Conservation (phyloP, 2,113 vertebrate genomes). For the Myotis lucifugus region DNA sequence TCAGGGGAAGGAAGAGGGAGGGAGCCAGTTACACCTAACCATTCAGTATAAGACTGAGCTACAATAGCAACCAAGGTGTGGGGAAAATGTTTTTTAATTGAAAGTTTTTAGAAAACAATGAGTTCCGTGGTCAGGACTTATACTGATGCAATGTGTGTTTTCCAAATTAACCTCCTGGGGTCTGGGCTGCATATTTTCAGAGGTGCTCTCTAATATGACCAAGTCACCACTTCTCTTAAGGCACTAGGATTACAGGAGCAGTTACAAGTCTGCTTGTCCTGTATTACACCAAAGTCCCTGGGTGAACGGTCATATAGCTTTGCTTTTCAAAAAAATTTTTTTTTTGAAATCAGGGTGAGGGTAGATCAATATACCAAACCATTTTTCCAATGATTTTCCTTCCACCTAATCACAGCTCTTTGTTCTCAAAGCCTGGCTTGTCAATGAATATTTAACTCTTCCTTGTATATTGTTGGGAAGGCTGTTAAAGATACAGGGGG, state of each 20-base stretch:
- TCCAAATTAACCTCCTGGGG: not conserved
- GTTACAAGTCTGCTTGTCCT: not conserved
- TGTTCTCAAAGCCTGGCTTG: slow-evolving; percentile 19
- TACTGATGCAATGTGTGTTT: not conserved
- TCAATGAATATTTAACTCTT: not conserved
- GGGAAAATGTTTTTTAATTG: not conserved
- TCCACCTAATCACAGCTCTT: not conserved
- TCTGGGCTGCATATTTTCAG: not conserved
- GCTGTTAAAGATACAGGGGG: not conserved
- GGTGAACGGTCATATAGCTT: not conserved
- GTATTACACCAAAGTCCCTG: not conserved
- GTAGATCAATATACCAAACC: too few species aligned
- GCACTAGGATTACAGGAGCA: not conserved
- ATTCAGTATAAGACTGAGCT: not conserved
- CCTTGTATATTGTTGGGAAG: not conserved
- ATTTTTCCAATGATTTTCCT: not conserved
- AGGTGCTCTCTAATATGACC: not conserved
- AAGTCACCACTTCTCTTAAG: slow-evolving; percentile 1
- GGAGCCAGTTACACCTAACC: not conserved
- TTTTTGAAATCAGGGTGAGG: too few species aligned
- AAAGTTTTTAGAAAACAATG: not conserved
- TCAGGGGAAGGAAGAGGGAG: not conserved
- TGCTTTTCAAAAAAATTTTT: not conserved
- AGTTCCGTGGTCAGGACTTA: not conserved
- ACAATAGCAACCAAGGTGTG: not conserved